A percentile compares a stretch with the other conserved stretches of the same genome.
Conservation (phyloP, 2,888 invertebrate genomes). For the Drosophila leonis region DNA sequence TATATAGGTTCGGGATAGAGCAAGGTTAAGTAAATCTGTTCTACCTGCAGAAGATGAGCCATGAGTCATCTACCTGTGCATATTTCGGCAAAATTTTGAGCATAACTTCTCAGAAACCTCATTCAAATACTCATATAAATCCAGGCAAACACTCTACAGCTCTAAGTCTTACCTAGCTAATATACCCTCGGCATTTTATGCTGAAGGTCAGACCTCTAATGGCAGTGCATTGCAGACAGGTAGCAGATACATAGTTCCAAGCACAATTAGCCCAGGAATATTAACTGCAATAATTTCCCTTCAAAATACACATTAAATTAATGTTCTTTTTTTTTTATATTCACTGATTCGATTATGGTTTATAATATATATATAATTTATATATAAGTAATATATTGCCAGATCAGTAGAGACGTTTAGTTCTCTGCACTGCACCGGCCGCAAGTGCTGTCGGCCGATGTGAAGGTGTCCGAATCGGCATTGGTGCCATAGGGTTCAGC, state of each 20-base stretch:
- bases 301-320: not conserved
- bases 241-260: no score
- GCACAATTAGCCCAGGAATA: no score
- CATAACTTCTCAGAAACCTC: not conserved
- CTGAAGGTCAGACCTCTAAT: not conserved
- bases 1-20: not conserved
- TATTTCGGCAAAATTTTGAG: not conserved
- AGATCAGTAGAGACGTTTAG: not conserved
- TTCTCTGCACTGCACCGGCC: not conserved
- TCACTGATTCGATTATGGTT: not conserved
- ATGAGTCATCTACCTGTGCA: not conserved
- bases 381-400: not conserved
- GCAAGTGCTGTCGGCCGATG: not conserved
- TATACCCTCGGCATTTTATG: not conserved
- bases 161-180: not conserved
- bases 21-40: not conserved
- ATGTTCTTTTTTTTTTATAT: constrained; percentile 8
- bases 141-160: not conserved
- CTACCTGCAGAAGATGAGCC: not conserved
- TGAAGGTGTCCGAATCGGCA: constrained; percentile 7
- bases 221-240: not conserved
- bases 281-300: not conserved
- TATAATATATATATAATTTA: not conserved
- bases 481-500: constrained; percentile 7
- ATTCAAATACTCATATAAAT: not conserved